Evolutionary conservation across 2,888 invertebrate species (phyloP).

Genomic region (Eurytoma adleriae): DNA sequence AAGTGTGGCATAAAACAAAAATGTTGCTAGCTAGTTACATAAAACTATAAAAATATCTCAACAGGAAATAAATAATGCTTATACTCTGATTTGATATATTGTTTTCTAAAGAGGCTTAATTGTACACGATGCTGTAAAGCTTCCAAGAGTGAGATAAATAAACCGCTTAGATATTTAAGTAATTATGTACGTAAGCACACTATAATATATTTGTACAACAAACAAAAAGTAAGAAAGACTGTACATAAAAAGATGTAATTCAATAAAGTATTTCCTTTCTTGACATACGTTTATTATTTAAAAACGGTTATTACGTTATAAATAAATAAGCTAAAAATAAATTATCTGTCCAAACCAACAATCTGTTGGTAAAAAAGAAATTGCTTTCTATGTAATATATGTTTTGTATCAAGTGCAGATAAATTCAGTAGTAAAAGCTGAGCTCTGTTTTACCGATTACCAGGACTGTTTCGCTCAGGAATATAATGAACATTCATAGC

Average conservation of each 20-base stretch:
- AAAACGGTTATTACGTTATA: not conserved
- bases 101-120: conserved; percentile 4
- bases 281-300: conserved; percentile 15
- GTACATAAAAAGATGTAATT: conserved; percentile 64
- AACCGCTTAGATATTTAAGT: conserved; percentile 42
- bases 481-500: not conserved
- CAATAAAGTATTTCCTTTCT: conserved; percentile 59
- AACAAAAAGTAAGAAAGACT: conserved; percentile 59
- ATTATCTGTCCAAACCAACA: too few species aligned
- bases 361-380: too few species aligned
- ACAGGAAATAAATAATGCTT: too few species aligned
- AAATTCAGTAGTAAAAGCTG: not conserved
- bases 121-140: conserved; percentile 37
- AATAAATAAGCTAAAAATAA: too few species aligned
- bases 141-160: conserved; percentile 41
- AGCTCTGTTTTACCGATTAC: conserved; percentile 39
- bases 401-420: not conserved
- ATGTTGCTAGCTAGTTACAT: too few species aligned
- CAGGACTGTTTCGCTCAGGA: not conserved
- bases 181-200: conserved; percentile 51
- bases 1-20: too few species aligned
- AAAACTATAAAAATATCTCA: too few species aligned
- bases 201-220: conserved; percentile 66
- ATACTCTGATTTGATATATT: too few species aligned
- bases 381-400: too few species aligned